Percentiles rank a stretch among this genome's conserved stretches.
phyloP scores from a whole-genome alignment of 2,888 invertebrate genomes.

The Leptinotarsa rubiginosa region DNA sequence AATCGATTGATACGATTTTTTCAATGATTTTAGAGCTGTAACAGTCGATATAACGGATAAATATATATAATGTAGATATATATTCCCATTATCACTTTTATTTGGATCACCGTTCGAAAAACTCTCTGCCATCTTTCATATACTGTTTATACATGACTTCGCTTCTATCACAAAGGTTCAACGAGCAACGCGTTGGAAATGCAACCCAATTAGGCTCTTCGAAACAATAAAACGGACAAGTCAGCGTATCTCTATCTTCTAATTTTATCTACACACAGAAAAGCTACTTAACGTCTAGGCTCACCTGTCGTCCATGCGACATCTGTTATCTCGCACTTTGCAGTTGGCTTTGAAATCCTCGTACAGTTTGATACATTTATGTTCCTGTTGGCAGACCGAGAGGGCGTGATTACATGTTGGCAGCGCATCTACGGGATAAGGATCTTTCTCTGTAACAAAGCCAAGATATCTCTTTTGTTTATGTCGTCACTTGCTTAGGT shows the following conservation, averaged over 20 bases:
- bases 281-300: conserved; percentile 47
- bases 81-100: too few species aligned
- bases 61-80: too few species aligned
- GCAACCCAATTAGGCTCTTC: conserved; percentile 24
- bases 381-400: conserved; percentile 85
- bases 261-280: conserved; percentile 21
- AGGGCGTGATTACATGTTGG: conserved; percentile 92
- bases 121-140: too few species aligned
- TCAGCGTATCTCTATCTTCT: conserved; percentile 32
- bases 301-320: conserved; percentile 91
- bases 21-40: too few species aligned
- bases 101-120: too few species aligned
- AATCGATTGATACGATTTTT: too few species aligned
- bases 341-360: conserved; percentile 90
- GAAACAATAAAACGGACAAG: conserved; percentile 28
- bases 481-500: conserved; percentile 1
- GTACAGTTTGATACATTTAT: conserved; percentile 83
- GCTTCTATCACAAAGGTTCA: not conserved
- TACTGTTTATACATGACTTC: not conserved
- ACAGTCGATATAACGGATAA: too few species aligned
- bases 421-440: conserved; percentile 88
- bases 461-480: conserved; percentile 12
- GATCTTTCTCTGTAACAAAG: conserved; percentile 83
- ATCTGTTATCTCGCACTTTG: conserved; percentile 87
- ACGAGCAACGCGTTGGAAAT: not conserved